Percentiles rank a stretch among this genome's conserved stretches.
phyloP scores from a whole-genome alignment of 2,797 vertebrate species.

The Tachyglossus aculeatus region DNA sequence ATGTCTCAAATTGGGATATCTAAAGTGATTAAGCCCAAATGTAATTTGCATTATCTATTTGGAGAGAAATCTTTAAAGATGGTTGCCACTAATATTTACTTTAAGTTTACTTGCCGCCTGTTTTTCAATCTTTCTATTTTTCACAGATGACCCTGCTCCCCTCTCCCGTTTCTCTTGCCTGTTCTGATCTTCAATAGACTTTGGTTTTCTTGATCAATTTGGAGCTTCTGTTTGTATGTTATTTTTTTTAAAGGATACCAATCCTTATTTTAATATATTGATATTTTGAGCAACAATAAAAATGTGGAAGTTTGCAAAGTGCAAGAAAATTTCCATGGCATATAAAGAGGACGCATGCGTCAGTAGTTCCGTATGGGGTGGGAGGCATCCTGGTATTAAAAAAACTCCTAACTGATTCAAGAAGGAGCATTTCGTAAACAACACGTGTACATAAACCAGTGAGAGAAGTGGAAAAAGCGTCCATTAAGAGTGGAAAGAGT shows the following conservation, averaged over 20 bases:
- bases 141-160: too few species aligned
- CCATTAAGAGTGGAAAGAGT: not conserved
- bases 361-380: not conserved
- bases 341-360: not conserved
- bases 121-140: too few species aligned
- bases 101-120: too few species aligned
- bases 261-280: not conserved
- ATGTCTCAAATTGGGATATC: too few species aligned
- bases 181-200: not conserved
- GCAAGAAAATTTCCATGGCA: too few species aligned
- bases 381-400: slow-evolving; percentile 1
- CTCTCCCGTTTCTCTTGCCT: not conserved
- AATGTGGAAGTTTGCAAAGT: too few species aligned
- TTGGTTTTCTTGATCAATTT: not conserved
- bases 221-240: not conserved
- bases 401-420: not conserved
- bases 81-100: too few species aligned
- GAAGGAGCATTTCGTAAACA: not conserved
- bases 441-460: not conserved
- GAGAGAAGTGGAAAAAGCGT: not conserved
- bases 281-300: too few species aligned
- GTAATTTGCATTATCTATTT: too few species aligned
- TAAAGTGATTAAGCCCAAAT: too few species aligned
- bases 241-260: not conserved
- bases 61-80: too few species aligned